Evolutionary conservation across 2,888 invertebrate species (phyloP), one percentile per base, ranked within the genome.

Genomic region (Steromphala cineraria): DNA sequence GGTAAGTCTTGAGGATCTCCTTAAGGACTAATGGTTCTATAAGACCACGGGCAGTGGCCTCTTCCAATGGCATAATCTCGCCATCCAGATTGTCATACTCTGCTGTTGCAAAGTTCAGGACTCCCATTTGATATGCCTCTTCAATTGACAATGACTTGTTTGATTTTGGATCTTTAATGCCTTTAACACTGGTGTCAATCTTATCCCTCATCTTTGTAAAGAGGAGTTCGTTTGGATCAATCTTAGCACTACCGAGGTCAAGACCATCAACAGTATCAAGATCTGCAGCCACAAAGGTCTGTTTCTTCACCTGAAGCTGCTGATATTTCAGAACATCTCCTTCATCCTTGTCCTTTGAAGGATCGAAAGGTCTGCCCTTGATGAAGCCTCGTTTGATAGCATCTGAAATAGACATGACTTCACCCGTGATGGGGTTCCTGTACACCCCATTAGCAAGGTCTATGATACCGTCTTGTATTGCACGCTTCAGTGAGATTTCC

Each of bases 351-450:
- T 87, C 86, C 36, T 21, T 52, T 46, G 76, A 80, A 8, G 86
- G 85, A 75, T 89, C 87, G 21, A 89, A 87, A n/a, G 86, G 85
- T 79, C 85, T 74, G 0, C 84, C 89, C 78, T 88, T 89, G 15
- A 92, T 87, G 7, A 90, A 83, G 36, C 91, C 92, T 80, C 89
- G 88, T 75, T 87, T 86, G 17, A 91, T 86, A 31, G 92, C 92
- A 62, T 91, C 91, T 19, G 90, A 85, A 17, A 92, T 79, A 4
- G 89, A 81, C 83, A 91, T 90, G 4, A 87, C 87, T 81, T 91
- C 90, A n/a, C 90, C 91, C 1, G 91, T 90, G 74, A 86, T 84
- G 15, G 90, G 90, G 80, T 91, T 89, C 17, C 88, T 85, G 83
- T 90, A 92, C n/a, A 88, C 77, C 3, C 91, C 91, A 76, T 88